phyloP scores from a whole-genome alignment of 2,797 vertebrate species.

The Adelosebastes latens region DNA sequence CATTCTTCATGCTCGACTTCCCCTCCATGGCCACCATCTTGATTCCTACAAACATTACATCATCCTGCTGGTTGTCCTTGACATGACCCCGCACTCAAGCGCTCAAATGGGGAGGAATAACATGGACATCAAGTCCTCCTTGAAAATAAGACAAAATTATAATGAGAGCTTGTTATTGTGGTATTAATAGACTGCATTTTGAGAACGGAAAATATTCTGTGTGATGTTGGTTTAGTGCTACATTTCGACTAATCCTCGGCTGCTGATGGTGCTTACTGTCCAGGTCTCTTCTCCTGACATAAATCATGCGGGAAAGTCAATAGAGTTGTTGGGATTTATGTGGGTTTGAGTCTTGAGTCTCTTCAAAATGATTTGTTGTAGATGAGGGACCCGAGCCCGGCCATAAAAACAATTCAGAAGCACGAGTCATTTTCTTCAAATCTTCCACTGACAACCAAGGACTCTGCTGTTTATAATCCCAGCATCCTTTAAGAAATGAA shows the following conservation, averaged over 20 bases:
- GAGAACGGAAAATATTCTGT: constrained; percentile 26
- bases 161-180: constrained; percentile 14
- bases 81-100: constrained; percentile 63
- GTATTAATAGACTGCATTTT: constrained; percentile 45
- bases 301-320: constrained; percentile 76
- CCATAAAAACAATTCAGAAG: constrained; percentile 68
- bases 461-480: constrained; percentile 35
- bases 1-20: constrained; percentile 67
- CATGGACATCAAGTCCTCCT: constrained; percentile 41
- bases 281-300: constrained; percentile 52
- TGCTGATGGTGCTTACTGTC: constrained; percentile 55
- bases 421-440: constrained; percentile 62
- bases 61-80: constrained; percentile 74
- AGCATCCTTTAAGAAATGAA: constrained; percentile 27
- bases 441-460: constrained; percentile 54
- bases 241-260: constrained; percentile 48
- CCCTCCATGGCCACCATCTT: constrained; percentile 73
- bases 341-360: constrained; percentile 56
- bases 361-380: constrained; percentile 72
- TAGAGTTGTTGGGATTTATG: constrained; percentile 79
- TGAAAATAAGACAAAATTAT: constrained; percentile 38
- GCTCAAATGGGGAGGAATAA: constrained; percentile 34
- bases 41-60: constrained; percentile 68
- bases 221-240: constrained; percentile 49
- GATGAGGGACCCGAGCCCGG: constrained; percentile 58